Base-by-base conservation (phyloP, 2,797 vertebrate genomes). In the Chelonia mydas region DNA sequence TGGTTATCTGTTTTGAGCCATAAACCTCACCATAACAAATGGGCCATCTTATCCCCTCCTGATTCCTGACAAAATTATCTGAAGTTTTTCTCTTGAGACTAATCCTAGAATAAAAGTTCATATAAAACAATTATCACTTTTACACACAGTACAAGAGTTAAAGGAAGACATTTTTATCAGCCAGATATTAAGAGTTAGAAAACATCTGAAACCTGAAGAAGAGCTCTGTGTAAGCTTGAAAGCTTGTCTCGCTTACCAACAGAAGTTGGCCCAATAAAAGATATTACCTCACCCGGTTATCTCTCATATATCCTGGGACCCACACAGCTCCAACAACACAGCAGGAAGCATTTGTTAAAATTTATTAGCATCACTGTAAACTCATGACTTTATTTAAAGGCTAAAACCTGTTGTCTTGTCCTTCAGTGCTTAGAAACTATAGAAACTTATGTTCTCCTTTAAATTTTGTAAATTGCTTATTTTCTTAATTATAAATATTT, bases 11-110 rank as follows among this genome's bases (percentile, higher is more conserved):
- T 91, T 95, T 95, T 55, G 80, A 92, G 86, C 7, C 78, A n/a
- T 81, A 93, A 94, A 83, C 68, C 93, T 88, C 82, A 90, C 80
- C 83, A 86, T 87, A 96, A 93, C 6, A 97, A 92, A 94, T 61
- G 92, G 54, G 45, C 78, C 78, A 83, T 21, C 68, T 90, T 55
- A 94, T 90, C 92, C 86, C 94, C 41, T 28, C 41, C 27, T 49
- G 57, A 61, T 84, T 51, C 33, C 68, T 54, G 93, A 81, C 84
- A 88, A 84, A 54, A 84, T 89, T 86, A 96, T 74, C 90, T 90
- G 23, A 97, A 95, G 59, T 23, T 93, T 65, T 81, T 47, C 68
- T 87, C 88, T 78, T 61, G 84, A 94, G 81, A 93, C 27, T 50
- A 19, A 10, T 47, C 78, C 49, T 84, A 76, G 37, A 89, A 84